These are phyloP conservation scores for Gastrophryne carolinensis DNA, from an alignment of 2,797 vertebrate genomes.

Conservation along the genomic window DNA sequence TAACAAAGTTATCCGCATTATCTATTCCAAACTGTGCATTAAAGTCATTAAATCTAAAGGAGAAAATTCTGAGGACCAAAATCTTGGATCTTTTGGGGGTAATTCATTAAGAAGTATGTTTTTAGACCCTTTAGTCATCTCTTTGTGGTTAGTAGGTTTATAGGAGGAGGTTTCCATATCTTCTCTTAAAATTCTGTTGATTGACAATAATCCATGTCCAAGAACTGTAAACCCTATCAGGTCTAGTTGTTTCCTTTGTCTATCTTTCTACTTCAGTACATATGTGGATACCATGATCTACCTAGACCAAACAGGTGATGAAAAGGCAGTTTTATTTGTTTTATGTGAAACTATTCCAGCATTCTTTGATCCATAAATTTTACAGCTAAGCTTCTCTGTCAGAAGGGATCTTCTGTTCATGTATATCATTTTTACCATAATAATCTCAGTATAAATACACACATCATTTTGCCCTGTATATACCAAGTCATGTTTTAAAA, in stretches of 20 bases:
- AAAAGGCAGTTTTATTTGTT: not conserved
- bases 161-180: too few species aligned
- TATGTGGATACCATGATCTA: not conserved
- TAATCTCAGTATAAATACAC: not conserved
- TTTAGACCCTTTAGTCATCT: too few species aligned
- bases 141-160: too few species aligned
- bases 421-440: not conserved
- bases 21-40: too few species aligned
- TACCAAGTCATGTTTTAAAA: not conserved
- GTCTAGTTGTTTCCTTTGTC: not conserved
- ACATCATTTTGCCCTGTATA: not conserved
- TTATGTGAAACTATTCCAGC: not conserved
- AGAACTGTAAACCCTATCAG: too few species aligned
- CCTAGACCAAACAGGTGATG: not conserved
- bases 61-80: too few species aligned
- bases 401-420: slow-evolving; percentile 14
- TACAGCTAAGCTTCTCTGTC: not conserved
- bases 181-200: too few species aligned
- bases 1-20: too few species aligned
- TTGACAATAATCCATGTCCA: too few species aligned
- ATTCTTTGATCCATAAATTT: slow-evolving; percentile 4
- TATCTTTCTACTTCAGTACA: not conserved
- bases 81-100: too few species aligned
- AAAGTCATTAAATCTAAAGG: too few species aligned
- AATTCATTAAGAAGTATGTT: too few species aligned